Base-by-base conservation (phyloP, 2,113 vertebrate genomes). In the Poecile atricapillus region DNA sequence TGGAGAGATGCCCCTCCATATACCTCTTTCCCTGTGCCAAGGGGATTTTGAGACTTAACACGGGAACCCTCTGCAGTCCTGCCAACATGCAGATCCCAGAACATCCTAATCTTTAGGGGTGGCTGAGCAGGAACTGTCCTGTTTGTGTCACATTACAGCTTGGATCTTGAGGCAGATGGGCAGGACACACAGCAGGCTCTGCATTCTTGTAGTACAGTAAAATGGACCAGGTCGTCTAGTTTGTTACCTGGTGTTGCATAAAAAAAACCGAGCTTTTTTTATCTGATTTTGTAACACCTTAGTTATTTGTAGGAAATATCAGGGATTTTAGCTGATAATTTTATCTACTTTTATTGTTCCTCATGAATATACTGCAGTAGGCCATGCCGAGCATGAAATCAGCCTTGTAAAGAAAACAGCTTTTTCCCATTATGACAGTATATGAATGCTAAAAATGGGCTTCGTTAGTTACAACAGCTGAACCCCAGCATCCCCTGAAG, bases 321-420 rank as follows among this genome's bases (percentile, higher is more conserved):
- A 64, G 25, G 24, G 37, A 37, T 77, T 86, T 93, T 76, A 24
- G 60, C 41, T 59, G 27, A 35, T 68, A 41, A 60, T 76, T 92
- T 90, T 28, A 41, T n/a, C 28, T 88, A 5, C 28, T 80, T 76
- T 58, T 69, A 41, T 74, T 5, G 0, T 76, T 90, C 10, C 5
- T 53, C 7, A 5, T 62, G 22, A 62, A 49, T 28, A 23, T 79
- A 37, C 80, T 1, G 1, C 1, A 2, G 53, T 31, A 73, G 70
- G 19, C 41, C 35, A 79, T n/a, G 20, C 63, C 2, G 63, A 64
- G 49, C 22, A 14, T 69, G 63, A 83, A 92, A 88, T 65, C 55
- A 65, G 41, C 63, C 68, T 79, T 65, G 20, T 77, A 83, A 94
- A 83, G 83, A 47, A 47, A 87, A 56, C 59, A 77, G 46, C 86